These are phyloP conservation scores for Tragopan temminckii DNA, from an alignment of 2,797 vertebrate species.

Conservation along the genomic window DNA sequence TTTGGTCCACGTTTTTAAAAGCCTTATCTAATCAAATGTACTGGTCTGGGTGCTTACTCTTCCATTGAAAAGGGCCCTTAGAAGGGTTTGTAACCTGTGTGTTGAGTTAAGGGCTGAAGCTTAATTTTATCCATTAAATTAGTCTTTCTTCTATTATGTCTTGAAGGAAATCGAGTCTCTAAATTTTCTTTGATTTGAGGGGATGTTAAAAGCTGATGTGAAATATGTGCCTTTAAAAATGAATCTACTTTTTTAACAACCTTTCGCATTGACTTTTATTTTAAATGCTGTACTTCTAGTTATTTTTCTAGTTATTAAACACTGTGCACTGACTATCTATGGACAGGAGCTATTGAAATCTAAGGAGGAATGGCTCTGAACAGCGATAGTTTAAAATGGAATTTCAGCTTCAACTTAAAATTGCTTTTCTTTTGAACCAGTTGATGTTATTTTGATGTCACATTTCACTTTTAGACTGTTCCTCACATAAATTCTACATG, in stretches of 20 bases:
- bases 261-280: not conserved
- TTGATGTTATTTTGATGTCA: not conserved
- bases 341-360: not conserved
- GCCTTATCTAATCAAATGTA: not conserved
- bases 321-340: not conserved
- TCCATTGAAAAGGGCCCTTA: not conserved
- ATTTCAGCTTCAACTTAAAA: not conserved
- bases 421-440: not conserved
- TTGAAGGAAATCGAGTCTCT: not conserved
- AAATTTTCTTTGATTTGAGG: not conserved
- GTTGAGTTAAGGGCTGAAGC: not conserved
- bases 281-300: not conserved
- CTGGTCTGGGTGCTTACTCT: not conserved
- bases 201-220: not conserved
- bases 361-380: not conserved
- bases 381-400: not conserved
- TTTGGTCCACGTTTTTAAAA: not conserved
- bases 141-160: not conserved
- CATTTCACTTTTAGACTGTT: not conserved
- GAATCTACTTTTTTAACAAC: not conserved
- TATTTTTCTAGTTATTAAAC: not conserved
- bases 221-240: not conserved
- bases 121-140: not conserved
- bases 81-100: not conserved
- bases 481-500: not conserved